These are phyloP conservation scores for Epinotia bilunana DNA, from an alignment of 2,888 invertebrate species.

Conservation along the genomic window DNA sequence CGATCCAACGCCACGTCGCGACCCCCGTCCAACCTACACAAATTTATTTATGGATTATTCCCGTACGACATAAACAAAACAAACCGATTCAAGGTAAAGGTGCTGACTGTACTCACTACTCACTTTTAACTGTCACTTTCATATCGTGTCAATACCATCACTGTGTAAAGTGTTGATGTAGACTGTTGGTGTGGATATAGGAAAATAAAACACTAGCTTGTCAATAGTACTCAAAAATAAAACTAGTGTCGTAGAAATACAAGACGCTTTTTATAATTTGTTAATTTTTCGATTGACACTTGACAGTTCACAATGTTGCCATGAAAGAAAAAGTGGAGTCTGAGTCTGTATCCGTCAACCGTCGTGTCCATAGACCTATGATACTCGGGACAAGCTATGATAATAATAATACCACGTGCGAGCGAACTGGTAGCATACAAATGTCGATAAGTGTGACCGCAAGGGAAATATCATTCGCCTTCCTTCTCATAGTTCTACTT, in stretches of 20 bases:
- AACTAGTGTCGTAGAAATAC: not conserved
- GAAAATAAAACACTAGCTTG: not conserved
- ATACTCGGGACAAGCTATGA: too few relatives aligned
- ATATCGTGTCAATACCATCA: conserved; percentile 64
- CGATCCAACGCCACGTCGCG: conserved; percentile 99
- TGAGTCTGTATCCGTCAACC: too few relatives aligned
- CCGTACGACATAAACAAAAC: conserved; percentile 30
- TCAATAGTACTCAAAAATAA: not conserved
- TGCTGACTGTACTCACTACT: conserved; percentile 75
- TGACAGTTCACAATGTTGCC: not conserved
- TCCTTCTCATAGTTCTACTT: too few relatives aligned
- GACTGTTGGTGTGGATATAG: not conserved
- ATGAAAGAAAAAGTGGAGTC: not conserved
- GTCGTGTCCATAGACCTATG: too few relatives aligned
- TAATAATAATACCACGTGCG: too few relatives aligned
- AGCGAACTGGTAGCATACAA: too few relatives aligned
- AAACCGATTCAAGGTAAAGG: conserved; percentile 25
- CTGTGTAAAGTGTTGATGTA: not conserved
- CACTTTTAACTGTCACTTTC: conserved; percentile 87
- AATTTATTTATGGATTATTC: conserved; percentile 38
- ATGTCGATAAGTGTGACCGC: too few relatives aligned
- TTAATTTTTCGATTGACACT: not conserved
- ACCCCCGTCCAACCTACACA: conserved; percentile 95
- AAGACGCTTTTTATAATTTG: not conserved
- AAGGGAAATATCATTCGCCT: too few relatives aligned